Evolutionary conservation across 2,113 vertebrate genomes (phyloP), one percentile per base, ranked within the genome.

Genomic region (Rhea pennata): DNA sequence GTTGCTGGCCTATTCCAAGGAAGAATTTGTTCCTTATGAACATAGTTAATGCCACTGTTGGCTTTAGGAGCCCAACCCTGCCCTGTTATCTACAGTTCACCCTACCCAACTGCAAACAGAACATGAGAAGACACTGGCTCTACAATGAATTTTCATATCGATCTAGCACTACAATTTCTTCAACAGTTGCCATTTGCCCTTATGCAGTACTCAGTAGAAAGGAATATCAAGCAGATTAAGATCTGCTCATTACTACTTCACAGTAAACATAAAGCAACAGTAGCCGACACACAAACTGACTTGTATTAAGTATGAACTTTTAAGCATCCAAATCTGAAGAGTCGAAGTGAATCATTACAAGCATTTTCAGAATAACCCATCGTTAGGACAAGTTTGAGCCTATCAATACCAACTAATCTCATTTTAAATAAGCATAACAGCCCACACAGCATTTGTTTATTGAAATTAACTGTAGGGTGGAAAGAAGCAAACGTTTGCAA

Each of bases 381-480:
- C 22, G n/a, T 33, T 26, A 78, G 15, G 79, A 22, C 89, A 92
- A 78, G 95, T 48, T 75, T 95, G 71, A 94, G n/a, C 87, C 78
- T 85, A 61, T 36, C 46, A 11, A 20, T 67, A 91, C 50, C 27
- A 46, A 75, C 40, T 61, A 61, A 61, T 21, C 22, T 67, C 12
- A 13, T 64, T 81, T 70, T 70, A 90, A 94, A 78, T 24, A 86
- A 83, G 20, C 7, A 0, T 26, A 87, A 85, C 22, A 74, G 11
- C 12, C 33, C 15, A 69, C 84, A 73, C 46, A 77, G 62, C 33
- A 92, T 90, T 92, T 66, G 59, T 50, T 95, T 84, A 92, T n/a
- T 93, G 42, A 88, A 92, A 92, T 90, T 39, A 87, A 39, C 79
- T 40, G 33, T 10, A 27, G 22, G 24, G 59, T 29, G 87, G 40